Evolutionary conservation across 2,797 vertebrate genomes (phyloP).

Genomic region (Pseudochirops cupreus): DNA sequence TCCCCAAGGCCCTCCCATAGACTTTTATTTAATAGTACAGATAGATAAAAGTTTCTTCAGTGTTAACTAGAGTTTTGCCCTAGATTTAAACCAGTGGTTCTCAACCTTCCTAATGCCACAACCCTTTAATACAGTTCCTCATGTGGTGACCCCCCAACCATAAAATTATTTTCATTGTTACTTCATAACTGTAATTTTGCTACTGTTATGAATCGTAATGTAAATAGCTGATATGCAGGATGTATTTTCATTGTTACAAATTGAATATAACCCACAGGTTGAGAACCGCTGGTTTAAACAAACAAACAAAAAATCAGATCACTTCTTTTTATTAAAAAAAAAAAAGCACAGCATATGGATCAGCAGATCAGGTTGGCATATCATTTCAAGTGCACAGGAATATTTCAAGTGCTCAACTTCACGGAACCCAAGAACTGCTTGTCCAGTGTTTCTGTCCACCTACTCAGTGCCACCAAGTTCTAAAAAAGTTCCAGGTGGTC

Average conservation of each 20-base stretch:
- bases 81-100: not conserved
- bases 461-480: not conserved
- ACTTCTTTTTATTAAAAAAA: slow-evolving; percentile 10
- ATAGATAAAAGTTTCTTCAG: not conserved
- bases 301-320: not conserved
- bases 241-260: too few relatives aligned
- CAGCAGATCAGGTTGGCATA: slow-evolving; percentile 54
- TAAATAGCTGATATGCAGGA: too few relatives aligned
- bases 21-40: not conserved
- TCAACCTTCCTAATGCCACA: too few relatives aligned
- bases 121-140: too few relatives aligned
- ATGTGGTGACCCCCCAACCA: too few relatives aligned
- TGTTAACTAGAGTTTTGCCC: not conserved
- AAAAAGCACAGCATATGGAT: not conserved
- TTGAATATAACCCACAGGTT: too few relatives aligned
- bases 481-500: not conserved
- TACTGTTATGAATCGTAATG: too few relatives aligned
- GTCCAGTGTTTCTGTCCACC: not conserved
- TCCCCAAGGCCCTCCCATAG: not conserved
- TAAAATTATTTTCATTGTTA: too few relatives aligned
- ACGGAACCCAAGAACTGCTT: not conserved
- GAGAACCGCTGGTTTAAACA: too few relatives aligned
- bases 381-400: slow-evolving; percentile 62
- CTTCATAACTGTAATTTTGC: too few relatives aligned
- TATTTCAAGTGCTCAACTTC: slow-evolving; percentile 45